Conservation (phyloP, 2,797 vertebrate genomes). For the Phrynocephalus forsythii region DNA sequence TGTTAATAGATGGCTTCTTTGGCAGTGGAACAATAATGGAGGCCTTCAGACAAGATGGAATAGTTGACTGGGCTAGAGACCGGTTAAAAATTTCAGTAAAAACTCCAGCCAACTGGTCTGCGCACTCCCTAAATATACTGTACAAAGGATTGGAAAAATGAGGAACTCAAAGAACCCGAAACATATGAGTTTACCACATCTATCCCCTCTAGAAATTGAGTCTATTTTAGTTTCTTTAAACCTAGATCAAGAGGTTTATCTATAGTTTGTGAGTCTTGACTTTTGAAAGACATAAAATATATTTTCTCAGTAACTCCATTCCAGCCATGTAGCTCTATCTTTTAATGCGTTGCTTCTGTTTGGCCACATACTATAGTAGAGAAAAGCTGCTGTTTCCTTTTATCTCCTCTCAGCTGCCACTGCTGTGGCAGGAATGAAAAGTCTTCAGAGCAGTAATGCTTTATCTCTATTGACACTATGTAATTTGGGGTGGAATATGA, state of each 20-base stretch:
- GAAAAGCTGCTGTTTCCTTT: not conserved
- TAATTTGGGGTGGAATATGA: constrained; percentile 56
- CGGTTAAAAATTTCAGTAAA: too few species aligned
- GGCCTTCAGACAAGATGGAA: too few species aligned
- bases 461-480: constrained; percentile 54
- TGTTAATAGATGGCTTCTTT: too few species aligned
- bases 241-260: not conserved
- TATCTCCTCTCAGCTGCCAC: constrained; percentile 12
- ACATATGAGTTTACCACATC: too few species aligned
- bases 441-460: constrained; percentile 22
- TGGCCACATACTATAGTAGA: not conserved
- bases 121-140: too few species aligned
- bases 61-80: too few species aligned
- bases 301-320: constrained; percentile 9
- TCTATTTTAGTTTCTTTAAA: not conserved
- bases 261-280: not conserved
- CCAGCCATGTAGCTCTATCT: not conserved
- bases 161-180: not conserved
- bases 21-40: too few species aligned
- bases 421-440: not conserved
- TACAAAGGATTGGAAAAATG: not conserved
- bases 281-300: not conserved
- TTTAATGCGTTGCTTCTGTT: constrained; percentile 24
- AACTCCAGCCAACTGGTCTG: too few species aligned
- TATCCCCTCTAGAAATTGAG: not conserved